Evolutionary conservation across 2,888 invertebrate genomes (phyloP).

Genomic region (Stenodera caucasica): DNA sequence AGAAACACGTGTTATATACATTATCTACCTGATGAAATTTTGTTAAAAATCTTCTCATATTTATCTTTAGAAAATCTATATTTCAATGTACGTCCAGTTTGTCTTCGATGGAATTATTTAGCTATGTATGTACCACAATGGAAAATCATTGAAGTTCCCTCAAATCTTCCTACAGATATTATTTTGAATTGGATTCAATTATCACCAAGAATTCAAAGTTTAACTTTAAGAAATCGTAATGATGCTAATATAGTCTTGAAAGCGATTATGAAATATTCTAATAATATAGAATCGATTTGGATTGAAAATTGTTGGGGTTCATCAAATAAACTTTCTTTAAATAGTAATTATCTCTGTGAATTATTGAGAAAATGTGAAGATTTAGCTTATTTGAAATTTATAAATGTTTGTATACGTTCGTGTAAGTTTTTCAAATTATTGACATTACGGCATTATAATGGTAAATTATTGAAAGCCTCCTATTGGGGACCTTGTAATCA

Average conservation of each 20-base stretch:
- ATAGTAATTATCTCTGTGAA: slow-evolving; percentile 16
- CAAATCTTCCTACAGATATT: slow-evolving; percentile 2
- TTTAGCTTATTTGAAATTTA: slow-evolving; percentile 20
- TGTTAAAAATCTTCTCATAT: slow-evolving; percentile 17
- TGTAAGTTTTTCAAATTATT: slow-evolving; percentile 23
- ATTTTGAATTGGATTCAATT: slow-evolving; percentile 16
- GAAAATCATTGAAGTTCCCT: slow-evolving; percentile 5
- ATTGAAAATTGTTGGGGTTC: slow-evolving; percentile 25
- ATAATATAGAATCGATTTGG: slow-evolving; percentile 10
- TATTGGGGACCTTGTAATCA: slow-evolving; percentile 20
- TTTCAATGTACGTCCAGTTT: slow-evolving; percentile 19
- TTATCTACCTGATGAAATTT: slow-evolving; percentile 15
- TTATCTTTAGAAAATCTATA: slow-evolving; percentile 17
- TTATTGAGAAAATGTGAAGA: slow-evolving; percentile 18
- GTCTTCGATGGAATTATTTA: slow-evolving; percentile 13
- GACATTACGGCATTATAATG: slow-evolving; percentile 8
- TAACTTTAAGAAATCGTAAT: slow-evolving; percentile 13
- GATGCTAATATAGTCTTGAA: slow-evolving; percentile 17
- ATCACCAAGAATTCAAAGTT: slow-evolving; percentile 13
- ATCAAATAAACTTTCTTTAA: background rate
- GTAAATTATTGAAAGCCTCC: slow-evolving; percentile 14
- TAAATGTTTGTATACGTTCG: slow-evolving; percentile 19
- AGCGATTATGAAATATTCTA: slow-evolving; percentile 2
- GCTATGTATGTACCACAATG: slow-evolving; percentile 19
- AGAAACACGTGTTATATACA: slow-evolving; percentile 12